Percentiles rank a stretch among this genome's conserved stretches.
phyloP scores from a whole-genome alignment of 2,888 invertebrate genomes.

The Danaus chrysippus region DNA sequence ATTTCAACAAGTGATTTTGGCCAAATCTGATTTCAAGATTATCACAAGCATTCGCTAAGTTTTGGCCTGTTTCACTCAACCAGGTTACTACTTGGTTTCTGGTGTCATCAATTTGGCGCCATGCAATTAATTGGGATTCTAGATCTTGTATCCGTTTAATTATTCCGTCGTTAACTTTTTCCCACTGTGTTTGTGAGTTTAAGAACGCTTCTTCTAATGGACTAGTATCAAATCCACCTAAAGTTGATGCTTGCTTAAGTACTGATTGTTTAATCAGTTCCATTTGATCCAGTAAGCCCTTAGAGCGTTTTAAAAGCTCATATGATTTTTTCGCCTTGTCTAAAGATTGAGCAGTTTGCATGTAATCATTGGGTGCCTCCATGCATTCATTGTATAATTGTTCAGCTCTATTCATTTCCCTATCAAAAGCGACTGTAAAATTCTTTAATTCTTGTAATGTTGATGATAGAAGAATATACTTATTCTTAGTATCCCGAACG shows the following conservation, averaged over 20 bases:
- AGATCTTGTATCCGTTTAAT: slow-evolving; percentile 87
- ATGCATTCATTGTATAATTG: slow-evolving; percentile 81
- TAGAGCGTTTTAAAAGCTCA: slow-evolving; percentile 86
- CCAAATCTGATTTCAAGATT: slow-evolving; percentile 91
- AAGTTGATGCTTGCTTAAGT: slow-evolving; percentile 82
- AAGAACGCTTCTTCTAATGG: slow-evolving; percentile 81
- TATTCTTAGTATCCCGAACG: slow-evolving; percentile 86
- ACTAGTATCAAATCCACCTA: slow-evolving; percentile 82
- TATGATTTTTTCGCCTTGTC: slow-evolving; percentile 88
- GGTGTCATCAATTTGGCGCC: slow-evolving; percentile 94
- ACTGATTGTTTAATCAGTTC: slow-evolving; percentile 86
- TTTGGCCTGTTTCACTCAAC: slow-evolving; percentile 89
- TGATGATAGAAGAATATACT: slow-evolving; percentile 84
- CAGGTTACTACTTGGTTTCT: slow-evolving; percentile 91
- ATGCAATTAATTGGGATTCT: slow-evolving; percentile 94
- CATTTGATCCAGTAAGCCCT: slow-evolving; percentile 86
- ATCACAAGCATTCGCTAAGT: slow-evolving; percentile 86
- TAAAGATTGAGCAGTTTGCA: slow-evolving; percentile 83
- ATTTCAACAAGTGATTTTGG: slow-evolving; percentile 87
- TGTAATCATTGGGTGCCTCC: slow-evolving; percentile 84
- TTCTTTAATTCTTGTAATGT: slow-evolving; percentile 88
- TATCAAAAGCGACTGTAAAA: slow-evolving; percentile 83
- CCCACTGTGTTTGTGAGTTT: slow-evolving; percentile 83
- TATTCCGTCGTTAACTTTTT: slow-evolving; percentile 84
- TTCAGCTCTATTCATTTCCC: slow-evolving; percentile 84